phyloP scores from a whole-genome alignment of 2,888 invertebrate genomes.

The Diaphora mendica region DNA sequence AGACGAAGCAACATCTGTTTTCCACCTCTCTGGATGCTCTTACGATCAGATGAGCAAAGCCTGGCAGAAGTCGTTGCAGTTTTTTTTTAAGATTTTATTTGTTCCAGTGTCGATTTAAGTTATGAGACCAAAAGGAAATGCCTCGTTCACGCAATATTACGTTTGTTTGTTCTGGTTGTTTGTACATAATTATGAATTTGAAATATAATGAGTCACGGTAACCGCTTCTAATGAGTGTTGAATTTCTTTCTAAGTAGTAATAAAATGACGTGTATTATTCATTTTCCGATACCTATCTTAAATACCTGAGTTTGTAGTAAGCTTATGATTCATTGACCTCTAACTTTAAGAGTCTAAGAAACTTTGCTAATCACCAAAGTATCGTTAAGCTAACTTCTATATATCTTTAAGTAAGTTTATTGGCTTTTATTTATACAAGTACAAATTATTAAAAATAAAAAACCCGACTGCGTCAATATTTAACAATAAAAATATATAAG shows the following conservation, averaged over 20 bases:
- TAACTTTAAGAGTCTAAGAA: slow-evolving; percentile 13
- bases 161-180: no score
- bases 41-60: no score
- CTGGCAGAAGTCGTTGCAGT: no score
- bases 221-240: neutral
- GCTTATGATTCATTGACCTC: neutral
- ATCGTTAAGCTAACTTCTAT: slow-evolving; percentile 14
- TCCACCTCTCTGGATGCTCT: no score
- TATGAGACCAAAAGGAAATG: no score
- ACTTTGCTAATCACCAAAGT: slow-evolving; percentile 22
- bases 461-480: no score
- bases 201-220: neutral
- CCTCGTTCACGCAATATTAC: no score
- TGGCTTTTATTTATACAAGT: slow-evolving; percentile 13
- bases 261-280: neutral
- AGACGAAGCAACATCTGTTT: no score
- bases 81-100: no score
- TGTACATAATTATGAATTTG: neutral
- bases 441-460: no score
- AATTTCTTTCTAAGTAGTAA: neutral
- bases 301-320: neutral
- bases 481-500: no score
- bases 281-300: neutral
- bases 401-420: slow-evolving; percentile 18
- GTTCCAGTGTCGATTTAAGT: no score